Evolutionary conservation across 2,888 invertebrate species (phyloP), one percentile per base, ranked within the genome.

Genomic region (Stenichneumon culpator): DNA sequence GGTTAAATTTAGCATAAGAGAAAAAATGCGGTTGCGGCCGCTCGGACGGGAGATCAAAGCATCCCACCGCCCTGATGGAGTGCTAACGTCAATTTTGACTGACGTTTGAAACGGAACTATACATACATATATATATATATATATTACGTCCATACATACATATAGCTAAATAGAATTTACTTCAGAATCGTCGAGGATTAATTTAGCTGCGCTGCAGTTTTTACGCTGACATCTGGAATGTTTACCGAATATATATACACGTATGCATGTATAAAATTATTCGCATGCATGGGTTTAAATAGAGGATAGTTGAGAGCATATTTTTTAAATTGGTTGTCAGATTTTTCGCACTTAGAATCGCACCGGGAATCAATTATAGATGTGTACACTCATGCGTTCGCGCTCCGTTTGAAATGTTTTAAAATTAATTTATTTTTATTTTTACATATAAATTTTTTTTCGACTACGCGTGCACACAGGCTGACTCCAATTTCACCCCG

Each of bases 261-360:
- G 11, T 11, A 14, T 16, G 32, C 28, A n/a, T 32, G 7, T 28
- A 32, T 16, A 7, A 11, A 63, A 47, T 16, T 47, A 47, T 16
- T 16, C 28, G 32, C 11, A 3, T 11, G 22, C 11, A 36, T 25
- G n/a, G 6, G 54, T 39, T 70, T 54, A 54, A 70, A 72, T 65
- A 22, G 63, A 57, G 70, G 60, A 67, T 47, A 67, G 54, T 67
- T 57, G 52, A 70, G 28, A 72, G 52, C n/a, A 22, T 39, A 60
- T 70, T 70, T 14, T 72, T 78, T 78, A 5, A 82, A 82, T 82
- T 72, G 72, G 73, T 52, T 74, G 74, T 79, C 69, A 63, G 79
- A 83, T 79, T 69, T 79, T 60, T 25, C 52, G 22, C 68, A 67
- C 78, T 68, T 72, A 68, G 28, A 9, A 60, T 57, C 63, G 7